These are phyloP conservation scores for Leptinotarsa texana DNA, from an alignment of 1,140 invertebrate species.

Conservation along the genomic window DNA sequence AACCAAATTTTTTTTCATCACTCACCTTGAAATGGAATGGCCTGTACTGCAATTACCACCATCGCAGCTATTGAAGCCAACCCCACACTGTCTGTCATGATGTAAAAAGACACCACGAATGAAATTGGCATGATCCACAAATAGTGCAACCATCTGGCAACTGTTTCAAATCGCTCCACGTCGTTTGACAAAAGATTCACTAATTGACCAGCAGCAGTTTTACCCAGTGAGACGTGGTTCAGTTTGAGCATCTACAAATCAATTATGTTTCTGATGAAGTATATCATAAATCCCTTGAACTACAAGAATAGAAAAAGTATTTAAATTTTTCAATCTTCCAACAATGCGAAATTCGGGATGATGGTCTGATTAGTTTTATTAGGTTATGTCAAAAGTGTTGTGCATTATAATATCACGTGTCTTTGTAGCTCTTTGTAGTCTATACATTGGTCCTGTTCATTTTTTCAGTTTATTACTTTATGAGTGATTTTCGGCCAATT, in stretches of 20 bases:
- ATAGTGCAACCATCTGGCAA: constrained; percentile 59
- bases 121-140: constrained; percentile 50
- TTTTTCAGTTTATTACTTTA: no score
- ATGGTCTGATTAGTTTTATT: no score
- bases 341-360: no score
- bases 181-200: constrained; percentile 86
- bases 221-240: constrained; percentile 43
- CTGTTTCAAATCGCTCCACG: constrained; percentile 64
- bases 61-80: constrained; percentile 65
- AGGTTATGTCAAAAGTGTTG: no score
- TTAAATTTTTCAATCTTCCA: no score
- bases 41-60: constrained; percentile 64
- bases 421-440: no score
- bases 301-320: no score
- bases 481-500: no score
- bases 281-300: no score
- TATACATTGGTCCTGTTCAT: no score
- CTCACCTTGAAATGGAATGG: constrained; percentile 66
- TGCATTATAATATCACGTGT: no score
- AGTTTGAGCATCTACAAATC: constrained; percentile 45
- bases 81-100: constrained; percentile 69
- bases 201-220: constrained; percentile 75
- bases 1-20: constrained; percentile 32
- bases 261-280: no score
- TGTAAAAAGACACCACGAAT: constrained; percentile 66